Base-by-base conservation (phyloP, 2,113 vertebrate genomes). In the Lycaon pictus region DNA sequence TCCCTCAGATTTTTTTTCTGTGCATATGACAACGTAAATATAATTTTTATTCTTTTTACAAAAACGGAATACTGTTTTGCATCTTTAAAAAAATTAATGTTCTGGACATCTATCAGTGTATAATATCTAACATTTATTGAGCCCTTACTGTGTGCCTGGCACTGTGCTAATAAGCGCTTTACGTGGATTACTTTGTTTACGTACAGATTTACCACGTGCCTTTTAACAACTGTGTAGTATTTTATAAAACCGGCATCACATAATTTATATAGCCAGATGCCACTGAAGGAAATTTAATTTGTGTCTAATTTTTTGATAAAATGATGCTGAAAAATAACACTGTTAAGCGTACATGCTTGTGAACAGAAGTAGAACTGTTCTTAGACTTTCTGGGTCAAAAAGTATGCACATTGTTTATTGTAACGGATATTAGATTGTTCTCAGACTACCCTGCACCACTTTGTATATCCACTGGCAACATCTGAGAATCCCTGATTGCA, bases 11-110 rank as follows among this genome's bases (percentile, higher is more conserved):
- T 37, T 80, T 74, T 85, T 92, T 72, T 79, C n/a, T 90, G 7
- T 25, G 29, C 13, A 43, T 85, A 1, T 53, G 5, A 25, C 12
- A 88, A 6, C 27, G 22, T 35, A 32, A 19, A 10, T 51, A 16
- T 55, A 56, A 74, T 92, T 93, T 95, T 72, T 20, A 12, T 94
- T 81, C 16, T 55, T 95, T 91, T 88, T 76, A 71, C 4, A 80
- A 74, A 94, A 96, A 85, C 27, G 23, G 62, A 91, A 35, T 88
- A 22, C 2, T n/a, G 12, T 76, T 93, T 95, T 83, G 63, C n/a
- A 85, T 11, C 58, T 82, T 65, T 93, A 56, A 11, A 7, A 63
- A 16, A 29, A 11, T 62, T 55, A 60, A 11, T 82, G 58, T 88
- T 74, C 48, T 76, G 5, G 29, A 63, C 22, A 88, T 65, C n/a